These are phyloP conservation scores for Lasius platythorax DNA, from an alignment of 2,888 invertebrate genomes.

Conservation along the genomic window DNA sequence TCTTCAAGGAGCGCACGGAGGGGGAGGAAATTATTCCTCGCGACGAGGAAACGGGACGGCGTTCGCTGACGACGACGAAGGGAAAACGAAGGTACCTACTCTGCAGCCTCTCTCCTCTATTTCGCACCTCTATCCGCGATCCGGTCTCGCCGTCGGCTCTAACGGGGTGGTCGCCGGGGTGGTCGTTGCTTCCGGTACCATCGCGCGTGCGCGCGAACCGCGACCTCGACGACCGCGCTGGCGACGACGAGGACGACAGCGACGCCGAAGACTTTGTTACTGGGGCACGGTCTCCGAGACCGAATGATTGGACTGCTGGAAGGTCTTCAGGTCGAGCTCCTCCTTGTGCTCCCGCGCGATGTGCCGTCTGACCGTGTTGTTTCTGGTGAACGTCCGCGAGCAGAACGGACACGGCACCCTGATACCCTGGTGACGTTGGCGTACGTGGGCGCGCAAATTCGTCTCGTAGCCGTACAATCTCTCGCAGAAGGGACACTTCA, in stretches of 20 bases:
- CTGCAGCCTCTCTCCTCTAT: conserved; percentile 45
- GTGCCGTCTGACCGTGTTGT: conserved; percentile 96
- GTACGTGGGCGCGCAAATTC: conserved; percentile 95
- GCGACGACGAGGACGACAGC: conserved; percentile 45
- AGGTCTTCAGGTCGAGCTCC: conserved; percentile 89
- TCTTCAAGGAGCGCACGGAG: conserved; percentile 34
- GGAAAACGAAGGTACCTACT: conserved; percentile 54
- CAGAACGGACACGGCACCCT: conserved; percentile 97
- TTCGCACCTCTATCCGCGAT: conserved; percentile 38
- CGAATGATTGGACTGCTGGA: conserved; percentile 86
- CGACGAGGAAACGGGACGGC: conserved; percentile 59
- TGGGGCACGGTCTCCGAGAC: conserved; percentile 82
- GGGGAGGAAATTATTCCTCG: conserved; percentile 18
- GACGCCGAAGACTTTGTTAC: conserved; percentile 72
- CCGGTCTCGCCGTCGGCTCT: conserved; percentile 51
- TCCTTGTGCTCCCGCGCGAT: conserved; percentile 96
- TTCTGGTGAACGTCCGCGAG: conserved; percentile 95
- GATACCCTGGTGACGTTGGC: conserved; percentile 96
- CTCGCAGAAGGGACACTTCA: conserved; percentile 97
- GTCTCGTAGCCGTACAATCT: conserved; percentile 97
- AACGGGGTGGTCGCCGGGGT: neutral
- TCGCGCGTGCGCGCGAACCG: conserved; percentile 12
- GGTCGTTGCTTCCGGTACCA: conserved; percentile 19
- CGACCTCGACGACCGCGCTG: conserved; percentile 36
- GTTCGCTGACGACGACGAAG: conserved; percentile 65